A percentile compares a stretch with the other conserved stretches of the same genome.
These are phyloP conservation scores for Athalia cordata DNA, from an alignment of 2,888 invertebrate species.

Conservation along the genomic window DNA sequence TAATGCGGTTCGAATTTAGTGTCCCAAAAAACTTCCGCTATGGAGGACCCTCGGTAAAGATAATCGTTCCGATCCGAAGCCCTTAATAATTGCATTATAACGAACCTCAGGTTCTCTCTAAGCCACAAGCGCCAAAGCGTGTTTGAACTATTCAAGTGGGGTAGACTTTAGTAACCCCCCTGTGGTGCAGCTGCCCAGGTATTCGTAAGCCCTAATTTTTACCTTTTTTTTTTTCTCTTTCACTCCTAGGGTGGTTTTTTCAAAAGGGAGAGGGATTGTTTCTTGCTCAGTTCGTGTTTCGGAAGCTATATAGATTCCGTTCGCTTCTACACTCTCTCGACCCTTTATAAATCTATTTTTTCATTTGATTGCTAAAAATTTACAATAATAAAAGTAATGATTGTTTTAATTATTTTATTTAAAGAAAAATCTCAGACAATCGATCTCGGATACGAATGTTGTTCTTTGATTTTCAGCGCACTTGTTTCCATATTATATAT, in stretches of 20 bases:
- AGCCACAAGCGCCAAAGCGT: slow-evolving; percentile 58
- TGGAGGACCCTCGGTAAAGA: slow-evolving; percentile 22
- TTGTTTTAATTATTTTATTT: not conserved
- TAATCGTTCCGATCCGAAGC: slow-evolving; percentile 29
- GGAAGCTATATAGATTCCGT: slow-evolving; percentile 1
- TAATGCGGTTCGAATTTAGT: slow-evolving; percentile 15
- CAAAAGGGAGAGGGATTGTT: slow-evolving; percentile 40
- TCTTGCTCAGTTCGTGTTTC: slow-evolving; percentile 43
- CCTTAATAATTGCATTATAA: slow-evolving; percentile 59
- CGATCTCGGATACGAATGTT: too few relatives aligned
- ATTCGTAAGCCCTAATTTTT: slow-evolving; percentile 55
- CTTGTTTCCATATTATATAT: not conserved
- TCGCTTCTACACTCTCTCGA: not conserved
- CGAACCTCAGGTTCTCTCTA: slow-evolving; percentile 51
- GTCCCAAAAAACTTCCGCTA: not conserved
- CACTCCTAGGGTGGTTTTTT: slow-evolving; percentile 38
- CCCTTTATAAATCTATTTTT: not conserved
- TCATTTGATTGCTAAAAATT: too few relatives aligned
- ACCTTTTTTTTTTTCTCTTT: slow-evolving; percentile 40
- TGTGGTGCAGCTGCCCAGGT: slow-evolving; percentile 65
- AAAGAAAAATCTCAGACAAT: not conserved
- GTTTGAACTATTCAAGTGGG: slow-evolving; percentile 48
- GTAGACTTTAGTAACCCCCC: slow-evolving; percentile 50
- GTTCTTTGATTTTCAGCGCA: too few relatives aligned
- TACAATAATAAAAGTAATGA: too few relatives aligned